Evolutionary conservation across 1,140 invertebrate species (phyloP).

Genomic region (Agrypnia vestita): DNA sequence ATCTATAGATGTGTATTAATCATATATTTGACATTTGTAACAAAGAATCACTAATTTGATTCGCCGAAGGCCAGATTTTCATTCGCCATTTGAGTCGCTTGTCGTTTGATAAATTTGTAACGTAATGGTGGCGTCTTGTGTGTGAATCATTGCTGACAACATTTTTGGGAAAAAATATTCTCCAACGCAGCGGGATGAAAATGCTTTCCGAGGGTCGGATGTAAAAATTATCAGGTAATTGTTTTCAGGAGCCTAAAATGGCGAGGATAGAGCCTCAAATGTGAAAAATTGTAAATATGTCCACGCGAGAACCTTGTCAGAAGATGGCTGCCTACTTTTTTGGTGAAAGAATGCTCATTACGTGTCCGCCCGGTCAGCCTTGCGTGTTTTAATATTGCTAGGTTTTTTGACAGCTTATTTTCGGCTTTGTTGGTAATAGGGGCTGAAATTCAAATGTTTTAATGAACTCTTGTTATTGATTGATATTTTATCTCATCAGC

Average conservation of each 20-base stretch:
- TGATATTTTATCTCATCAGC: background rate
- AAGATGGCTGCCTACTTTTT: constrained; percentile 44
- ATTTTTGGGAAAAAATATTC: constrained; percentile 51
- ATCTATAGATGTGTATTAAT: too few species aligned
- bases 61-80: background rate
- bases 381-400: constrained; percentile 38
- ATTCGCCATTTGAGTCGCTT: constrained; percentile 4
- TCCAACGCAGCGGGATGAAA: constrained; percentile 33
- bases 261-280: background rate
- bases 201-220: constrained; percentile 30
- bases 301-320: background rate
- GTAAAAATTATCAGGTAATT: constrained; percentile 44
- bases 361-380: constrained; percentile 11
- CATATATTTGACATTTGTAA: background rate
- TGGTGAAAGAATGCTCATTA: constrained; percentile 1
- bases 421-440: constrained; percentile 47
- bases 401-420: constrained; percentile 49
- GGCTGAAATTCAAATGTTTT: constrained; percentile 32
- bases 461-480: background rate
- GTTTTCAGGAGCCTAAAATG: constrained; percentile 14
- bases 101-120: constrained; percentile 45
- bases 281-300: constrained; percentile 5
- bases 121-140: constrained; percentile 57
- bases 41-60: constrained; percentile 9
- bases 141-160: constrained; percentile 56